These are phyloP conservation scores for Maniola jurtina DNA, from an alignment of 1,140 invertebrate species.

Conservation along the genomic window DNA sequence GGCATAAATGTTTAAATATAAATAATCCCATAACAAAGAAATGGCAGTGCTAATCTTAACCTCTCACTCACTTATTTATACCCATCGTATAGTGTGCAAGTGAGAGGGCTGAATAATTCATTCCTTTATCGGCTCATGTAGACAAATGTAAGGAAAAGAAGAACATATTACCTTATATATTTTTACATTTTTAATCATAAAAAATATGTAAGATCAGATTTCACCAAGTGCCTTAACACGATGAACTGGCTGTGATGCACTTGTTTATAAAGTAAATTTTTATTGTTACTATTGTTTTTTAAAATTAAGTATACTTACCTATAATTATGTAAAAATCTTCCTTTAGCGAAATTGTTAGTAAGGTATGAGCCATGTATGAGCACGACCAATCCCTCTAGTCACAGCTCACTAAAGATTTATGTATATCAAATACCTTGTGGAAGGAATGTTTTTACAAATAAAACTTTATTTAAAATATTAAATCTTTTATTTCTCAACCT, in stretches of 20 bases:
- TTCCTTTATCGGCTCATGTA: too few species aligned
- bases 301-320: slow-evolving; percentile 8
- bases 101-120: too few species aligned
- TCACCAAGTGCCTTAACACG: slow-evolving; percentile 39
- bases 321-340: slow-evolving; percentile 34
- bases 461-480: slow-evolving; percentile 27
- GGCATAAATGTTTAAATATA: too few species aligned
- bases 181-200: background rate
- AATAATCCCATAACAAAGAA: too few species aligned
- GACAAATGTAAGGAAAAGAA: too few species aligned
- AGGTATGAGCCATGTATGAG: slow-evolving; percentile 21
- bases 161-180: too few species aligned
- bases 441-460: slow-evolving; percentile 40
- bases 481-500: slow-evolving; percentile 12
- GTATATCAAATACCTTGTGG: slow-evolving; percentile 26
- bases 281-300: slow-evolving; percentile 32
- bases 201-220: background rate
- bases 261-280: slow-evolving; percentile 28
- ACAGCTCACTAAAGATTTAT: slow-evolving; percentile 19
- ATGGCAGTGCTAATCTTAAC: too few species aligned
- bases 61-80: too few species aligned
- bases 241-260: slow-evolving; percentile 48
- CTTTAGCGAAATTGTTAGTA: slow-evolving; percentile 30
- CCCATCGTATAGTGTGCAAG: too few species aligned
- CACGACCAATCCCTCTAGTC: slow-evolving; percentile 41